Evolutionary conservation across 2,113 vertebrate genomes (phyloP), one percentile per base, ranked within the genome.

Genomic region (Coregonus clupeaformis): DNA sequence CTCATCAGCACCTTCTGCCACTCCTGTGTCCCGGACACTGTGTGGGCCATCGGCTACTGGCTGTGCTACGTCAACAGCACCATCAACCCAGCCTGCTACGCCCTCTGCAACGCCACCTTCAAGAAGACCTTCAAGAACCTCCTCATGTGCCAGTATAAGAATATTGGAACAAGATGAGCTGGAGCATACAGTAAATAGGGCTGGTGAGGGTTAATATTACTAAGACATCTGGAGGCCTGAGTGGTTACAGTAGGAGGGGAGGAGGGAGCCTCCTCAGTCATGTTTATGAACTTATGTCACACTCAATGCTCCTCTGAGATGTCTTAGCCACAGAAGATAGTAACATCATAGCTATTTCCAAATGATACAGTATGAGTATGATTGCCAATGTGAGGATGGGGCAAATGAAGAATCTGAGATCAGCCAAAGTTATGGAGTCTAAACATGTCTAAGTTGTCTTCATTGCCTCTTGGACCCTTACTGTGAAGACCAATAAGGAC

Each of bases 51-150:
- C 0, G 97, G 98, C 79, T 99, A 99, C 90, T 99, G 98, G 98
- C 94, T 99, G 75, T 99, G 98, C 84, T 99, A 99, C 0, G 97
- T 99, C 90, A 99, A 99, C 93, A 98, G 97, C 77, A 99, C 98
- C 77, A 96, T 99, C 89, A 99, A 99, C 89, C 98, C 98, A 0
- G 97, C 97, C 72, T 99, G 97, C 88, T 99, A 99, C 0, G 97
- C 98, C 13, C 94, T 99, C 84, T 99, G 98, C 93, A 99, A 99
- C 0, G 97, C 96, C 86, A 99, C 98, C 0, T 99, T 99, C 87
- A 99, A 99, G 90, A 99, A 99, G 92, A 99, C 98, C 18, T 99
- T 99, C 88, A 96, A 97, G 90, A 97, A 98, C 89, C 94, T 99
- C 78, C 92, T 99, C 69, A 92, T 98, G 82, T 99, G 98, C 91